These are phyloP conservation scores for Lathronympha strigana DNA, from an alignment of 2,888 invertebrate genomes.

Conservation along the genomic window DNA sequence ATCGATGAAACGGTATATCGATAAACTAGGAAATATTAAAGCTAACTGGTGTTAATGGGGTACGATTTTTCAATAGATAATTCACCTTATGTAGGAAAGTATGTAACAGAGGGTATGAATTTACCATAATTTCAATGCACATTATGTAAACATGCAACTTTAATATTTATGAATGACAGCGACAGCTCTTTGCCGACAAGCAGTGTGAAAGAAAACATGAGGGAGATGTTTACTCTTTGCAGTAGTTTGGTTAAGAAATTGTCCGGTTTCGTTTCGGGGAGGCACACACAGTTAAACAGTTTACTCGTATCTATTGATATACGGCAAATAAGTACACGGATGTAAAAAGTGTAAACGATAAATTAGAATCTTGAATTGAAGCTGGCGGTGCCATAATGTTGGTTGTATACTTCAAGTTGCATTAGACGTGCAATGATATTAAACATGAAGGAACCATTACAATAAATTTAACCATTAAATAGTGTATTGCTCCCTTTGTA, in stretches of 20 bases:
- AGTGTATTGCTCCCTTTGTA: no score
- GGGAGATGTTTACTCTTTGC: constrained; percentile 49
- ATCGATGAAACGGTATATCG: constrained; percentile 47
- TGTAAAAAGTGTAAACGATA: constrained; percentile 49
- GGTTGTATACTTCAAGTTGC: constrained; percentile 3
- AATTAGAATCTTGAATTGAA: constrained; percentile 47
- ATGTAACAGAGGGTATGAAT: not conserved
- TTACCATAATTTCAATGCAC: constrained; percentile 23
- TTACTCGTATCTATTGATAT: constrained; percentile 45
- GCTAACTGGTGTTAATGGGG: not conserved
- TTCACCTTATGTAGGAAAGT: not conserved
- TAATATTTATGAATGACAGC: constrained; percentile 56
- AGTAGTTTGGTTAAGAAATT: constrained; percentile 47
- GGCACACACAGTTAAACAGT: constrained; percentile 47
- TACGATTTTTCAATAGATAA: not conserved
- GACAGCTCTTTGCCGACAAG: constrained; percentile 49
- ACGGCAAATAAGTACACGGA: constrained; percentile 47
- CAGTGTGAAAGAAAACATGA: constrained; percentile 53
- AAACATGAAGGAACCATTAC: no score
- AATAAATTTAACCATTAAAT: no score
- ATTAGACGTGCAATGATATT: no score
- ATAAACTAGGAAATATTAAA: not conserved
- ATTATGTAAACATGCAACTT: constrained; percentile 25
- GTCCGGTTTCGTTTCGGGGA: constrained; percentile 44
- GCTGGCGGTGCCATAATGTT: not conserved